Base-by-base conservation (phyloP, 2,113 vertebrate genomes). In the Emydura subglobosa region DNA sequence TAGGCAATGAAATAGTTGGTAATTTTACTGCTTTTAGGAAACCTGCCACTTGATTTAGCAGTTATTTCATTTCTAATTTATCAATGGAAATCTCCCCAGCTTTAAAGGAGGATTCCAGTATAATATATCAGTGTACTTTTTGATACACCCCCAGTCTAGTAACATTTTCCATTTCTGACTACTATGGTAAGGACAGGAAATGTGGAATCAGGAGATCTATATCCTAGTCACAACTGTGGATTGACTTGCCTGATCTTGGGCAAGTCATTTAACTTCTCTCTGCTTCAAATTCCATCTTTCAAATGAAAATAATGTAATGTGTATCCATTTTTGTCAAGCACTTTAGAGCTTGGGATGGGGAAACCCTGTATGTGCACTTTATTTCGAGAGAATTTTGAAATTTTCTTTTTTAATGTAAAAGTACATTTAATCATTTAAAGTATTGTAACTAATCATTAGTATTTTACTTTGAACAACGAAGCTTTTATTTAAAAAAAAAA, bases 401-500 rank as follows among this genome's bases (percentile, higher is more conserved):
- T 90, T 83, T 80, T 96, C 83, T 95, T 42, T 92, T 87, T 53
- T 85, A 91, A 91, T 13, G 92, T 21, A 31, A 2, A 53, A 53
- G 11, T 86, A 88, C 83, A 86, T 94, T 96, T 79, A 94, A 95
- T 82, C 92, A 96, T 22, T 57, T 82, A 54, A 84, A 65, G 72
- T 29, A 93, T 85, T 85, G 82, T 86, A 50, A 31, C 61, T 95
- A 92, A 96, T 47, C 85, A 82, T 79, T 50, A 25, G 87, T 89
- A 85, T 91, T 96, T 95, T 53, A 31, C 50, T 93, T 80, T 88
- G 82, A 94, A 93, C 79, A 84, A 50, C 10, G 83, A 90, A 89
- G 82, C 85, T 92, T 94, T 92, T 79, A 90, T 87, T 92, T 86
- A 93, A 94, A 95, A 91, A 72, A 94, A 90, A 93, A 89, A 93